A percentile compares a stretch with the other conserved stretches of the same genome.
phyloP scores from a whole-genome alignment of 2,797 vertebrate genomes.

The Bradypodion ventrale region DNA sequence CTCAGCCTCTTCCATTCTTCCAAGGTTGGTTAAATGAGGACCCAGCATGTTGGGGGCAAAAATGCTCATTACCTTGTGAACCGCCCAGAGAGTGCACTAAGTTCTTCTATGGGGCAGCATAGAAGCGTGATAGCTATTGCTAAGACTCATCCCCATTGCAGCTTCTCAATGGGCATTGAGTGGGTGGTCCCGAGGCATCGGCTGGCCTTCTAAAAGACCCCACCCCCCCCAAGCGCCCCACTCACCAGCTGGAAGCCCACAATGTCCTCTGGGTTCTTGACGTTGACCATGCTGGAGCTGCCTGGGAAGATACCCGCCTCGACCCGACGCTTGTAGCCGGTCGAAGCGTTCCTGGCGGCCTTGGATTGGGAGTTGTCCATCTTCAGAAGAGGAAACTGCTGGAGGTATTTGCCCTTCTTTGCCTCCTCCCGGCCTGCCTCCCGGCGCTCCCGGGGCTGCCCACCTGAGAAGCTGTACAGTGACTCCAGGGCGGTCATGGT shows the following conservation, averaged over 20 bases:
- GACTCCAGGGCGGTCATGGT: slow-evolving; percentile 70
- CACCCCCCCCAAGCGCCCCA: neutral
- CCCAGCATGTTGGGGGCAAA: too few relatives aligned
- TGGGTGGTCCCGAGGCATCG: too few relatives aligned
- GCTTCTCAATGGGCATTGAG: too few relatives aligned
- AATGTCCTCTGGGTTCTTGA: slow-evolving; percentile 66
- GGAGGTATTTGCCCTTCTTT: slow-evolving; percentile 53
- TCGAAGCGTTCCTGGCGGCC: slow-evolving; percentile 57
- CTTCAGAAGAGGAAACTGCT: slow-evolving; percentile 67
- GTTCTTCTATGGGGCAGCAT: too few relatives aligned
- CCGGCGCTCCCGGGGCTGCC: slow-evolving; percentile 65
- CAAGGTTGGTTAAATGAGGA: too few relatives aligned
- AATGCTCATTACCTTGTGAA: too few relatives aligned
- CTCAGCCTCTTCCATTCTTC: too few relatives aligned
- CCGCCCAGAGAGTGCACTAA: too few relatives aligned
- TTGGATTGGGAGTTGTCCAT: slow-evolving; percentile 53
- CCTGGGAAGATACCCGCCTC: slow-evolving; percentile 66
- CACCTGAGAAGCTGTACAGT: slow-evolving; percentile 71
- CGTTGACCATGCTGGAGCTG: slow-evolving; percentile 68
- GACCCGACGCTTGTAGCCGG: slow-evolving; percentile 70
- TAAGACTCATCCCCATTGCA: too few relatives aligned
- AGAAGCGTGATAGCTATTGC: too few relatives aligned
- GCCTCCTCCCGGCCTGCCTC: slow-evolving; percentile 37
- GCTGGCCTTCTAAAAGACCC: neutral
- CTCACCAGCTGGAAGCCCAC: slow-evolving; percentile 81